Percentiles rank a stretch among this genome's conserved stretches.
Conservation (phyloP, 2,797 vertebrate species). For the Gouania willdenowi region DNA sequence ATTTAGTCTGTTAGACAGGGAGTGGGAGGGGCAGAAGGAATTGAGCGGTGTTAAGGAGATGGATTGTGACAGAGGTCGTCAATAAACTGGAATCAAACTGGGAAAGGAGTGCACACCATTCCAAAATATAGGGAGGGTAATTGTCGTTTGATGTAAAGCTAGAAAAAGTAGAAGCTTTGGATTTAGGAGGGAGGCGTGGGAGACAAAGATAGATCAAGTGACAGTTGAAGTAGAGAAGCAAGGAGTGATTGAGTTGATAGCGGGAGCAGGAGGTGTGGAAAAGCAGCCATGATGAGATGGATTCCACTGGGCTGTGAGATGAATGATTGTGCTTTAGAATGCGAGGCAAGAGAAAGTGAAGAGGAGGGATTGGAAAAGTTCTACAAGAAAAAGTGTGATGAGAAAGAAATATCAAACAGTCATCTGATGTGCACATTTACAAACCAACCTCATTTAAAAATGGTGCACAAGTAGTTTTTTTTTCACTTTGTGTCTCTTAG, state of each 20-base stretch:
- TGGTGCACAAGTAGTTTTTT: too few species aligned
- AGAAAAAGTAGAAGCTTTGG: too few species aligned
- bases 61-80: slow-evolving; percentile 20
- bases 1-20: slow-evolving; percentile 3
- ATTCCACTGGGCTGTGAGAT: slow-evolving; percentile 62
- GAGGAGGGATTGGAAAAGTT: too few species aligned
- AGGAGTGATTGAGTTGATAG: slow-evolving; percentile 41
- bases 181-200: slow-evolving; percentile 21
- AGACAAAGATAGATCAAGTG: slow-evolving; percentile 56
- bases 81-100: slow-evolving; percentile 23
- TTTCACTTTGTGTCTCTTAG: too few species aligned
- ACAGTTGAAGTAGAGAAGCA: slow-evolving; percentile 38
- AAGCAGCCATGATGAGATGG: slow-evolving; percentile 65
- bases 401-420: neutral
- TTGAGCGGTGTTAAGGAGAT: slow-evolving; percentile 30
- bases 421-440: too few species aligned
- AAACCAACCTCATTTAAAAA: too few species aligned
- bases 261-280: slow-evolving; percentile 50
- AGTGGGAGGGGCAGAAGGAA: slow-evolving; percentile 3
- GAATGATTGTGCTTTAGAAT: slow-evolving; percentile 58
- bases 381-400: too few species aligned
- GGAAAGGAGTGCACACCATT: slow-evolving; percentile 7
- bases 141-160: too few species aligned
- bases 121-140: neutral
- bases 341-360: slow-evolving; percentile 33